Percentiles rank a stretch among this genome's conserved stretches.
Evolutionary conservation across 1,140 invertebrate species (phyloP).

Genomic region (Trachelipus rathkii): DNA sequence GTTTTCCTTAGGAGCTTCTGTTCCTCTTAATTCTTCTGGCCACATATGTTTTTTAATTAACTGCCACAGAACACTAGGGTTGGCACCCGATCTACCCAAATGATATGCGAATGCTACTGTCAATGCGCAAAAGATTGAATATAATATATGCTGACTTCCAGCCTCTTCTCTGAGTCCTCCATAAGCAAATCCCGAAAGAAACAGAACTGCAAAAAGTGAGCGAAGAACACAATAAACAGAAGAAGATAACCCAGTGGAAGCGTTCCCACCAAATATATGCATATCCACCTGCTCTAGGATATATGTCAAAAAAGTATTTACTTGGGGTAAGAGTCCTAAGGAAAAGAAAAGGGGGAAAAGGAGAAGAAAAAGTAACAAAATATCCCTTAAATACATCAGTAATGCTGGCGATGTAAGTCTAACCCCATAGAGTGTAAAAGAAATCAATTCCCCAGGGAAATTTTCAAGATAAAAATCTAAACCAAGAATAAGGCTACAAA

Average conservation of each 20-base stretch:
- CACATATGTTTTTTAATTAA: conserved; percentile 69
- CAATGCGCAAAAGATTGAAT: conserved; percentile 90
- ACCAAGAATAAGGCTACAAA: conserved; percentile 67
- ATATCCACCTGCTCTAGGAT: conserved; percentile 93
- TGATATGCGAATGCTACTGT: conserved; percentile 86
- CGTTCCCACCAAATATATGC: conserved; percentile 95
- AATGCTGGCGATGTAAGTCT: conserved; percentile 64
- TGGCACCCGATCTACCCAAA: conserved; percentile 82
- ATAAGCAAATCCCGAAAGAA: conserved; percentile 86
- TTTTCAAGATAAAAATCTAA: conserved; percentile 54
- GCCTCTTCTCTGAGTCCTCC: conserved; percentile 65
- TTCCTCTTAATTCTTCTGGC: conserved; percentile 38
- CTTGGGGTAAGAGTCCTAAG: conserved; percentile 89
- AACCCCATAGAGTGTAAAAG: conserved; percentile 66
- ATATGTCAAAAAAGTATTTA: conserved; percentile 95
- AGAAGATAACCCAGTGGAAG: conserved; percentile 79
- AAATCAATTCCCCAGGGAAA: conserved; percentile 48
- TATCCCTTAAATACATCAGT: conserved; percentile 65
- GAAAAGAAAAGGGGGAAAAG: conserved; percentile 91
- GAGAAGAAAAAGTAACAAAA: conserved; percentile 73
- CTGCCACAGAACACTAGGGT: conserved; percentile 84
- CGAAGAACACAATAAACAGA: conserved; percentile 78
- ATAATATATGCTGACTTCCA: conserved; percentile 82
- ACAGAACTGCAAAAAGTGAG: conserved; percentile 70
- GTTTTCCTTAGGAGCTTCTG: conserved; percentile 43